Conservation (phyloP, 2,113 vertebrate species). For the Vanacampus margaritifer region DNA sequence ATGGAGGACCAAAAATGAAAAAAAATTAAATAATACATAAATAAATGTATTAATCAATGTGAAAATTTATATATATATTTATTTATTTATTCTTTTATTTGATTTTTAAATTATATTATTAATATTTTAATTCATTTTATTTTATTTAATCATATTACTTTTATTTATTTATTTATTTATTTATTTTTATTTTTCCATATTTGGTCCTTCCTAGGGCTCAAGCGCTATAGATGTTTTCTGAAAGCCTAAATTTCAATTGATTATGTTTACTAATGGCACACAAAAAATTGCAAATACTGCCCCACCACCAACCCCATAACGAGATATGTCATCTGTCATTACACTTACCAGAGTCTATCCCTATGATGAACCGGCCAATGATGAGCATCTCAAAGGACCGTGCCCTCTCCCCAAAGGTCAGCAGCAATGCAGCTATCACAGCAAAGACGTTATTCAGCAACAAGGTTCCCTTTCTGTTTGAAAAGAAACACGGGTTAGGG, state of each 20-base stretch:
- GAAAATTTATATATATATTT: no score
- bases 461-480: slow-evolving; percentile 79
- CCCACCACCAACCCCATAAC: neutral
- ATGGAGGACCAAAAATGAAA: no score
- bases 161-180: no score
- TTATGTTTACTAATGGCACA: neutral
- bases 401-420: slow-evolving; percentile 77
- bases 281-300: no score
- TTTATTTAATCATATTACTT: no score
- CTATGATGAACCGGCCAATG: slow-evolving; percentile 84
- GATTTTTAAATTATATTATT: no score
- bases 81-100: no score
- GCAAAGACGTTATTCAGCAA: slow-evolving; percentile 86
- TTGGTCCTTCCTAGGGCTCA: no score
- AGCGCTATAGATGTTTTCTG: neutral
- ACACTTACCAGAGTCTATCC: slow-evolving; percentile 85
- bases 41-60: no score
- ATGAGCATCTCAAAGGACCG: slow-evolving; percentile 90
- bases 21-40: no score
- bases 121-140: no score
- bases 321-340: neutral
- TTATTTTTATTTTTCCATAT: no score
- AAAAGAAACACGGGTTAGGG: neutral
- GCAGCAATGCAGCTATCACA: slow-evolving; percentile 76
- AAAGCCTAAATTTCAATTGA: neutral